Conservation (phyloP, 2,113 vertebrate genomes). For the Edolisoma coerulescens region DNA sequence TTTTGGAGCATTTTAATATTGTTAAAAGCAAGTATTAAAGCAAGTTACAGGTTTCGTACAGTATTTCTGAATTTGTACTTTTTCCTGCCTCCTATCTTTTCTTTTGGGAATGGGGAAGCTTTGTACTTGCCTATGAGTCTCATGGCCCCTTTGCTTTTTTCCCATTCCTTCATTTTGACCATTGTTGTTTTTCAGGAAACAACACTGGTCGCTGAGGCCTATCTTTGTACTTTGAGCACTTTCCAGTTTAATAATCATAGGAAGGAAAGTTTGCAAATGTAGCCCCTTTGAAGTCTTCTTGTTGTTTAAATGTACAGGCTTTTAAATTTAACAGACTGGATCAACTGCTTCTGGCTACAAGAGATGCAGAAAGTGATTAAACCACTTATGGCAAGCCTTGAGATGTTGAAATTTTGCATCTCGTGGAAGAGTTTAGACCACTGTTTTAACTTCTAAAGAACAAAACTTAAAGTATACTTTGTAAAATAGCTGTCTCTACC, state of each 20-base stretch:
- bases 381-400: neutral
- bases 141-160: neutral
- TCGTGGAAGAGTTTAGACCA: neutral
- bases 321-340: neutral
- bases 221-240: neutral
- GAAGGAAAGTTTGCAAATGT: neutral
- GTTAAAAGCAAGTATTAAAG: neutral
- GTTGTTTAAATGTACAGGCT: neutral
- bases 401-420: neutral
- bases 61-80: neutral
- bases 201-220: neutral
- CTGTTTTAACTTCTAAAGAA: neutral
- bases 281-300: neutral
- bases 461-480: neutral
- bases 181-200: neutral
- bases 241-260: neutral
- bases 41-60: neutral
- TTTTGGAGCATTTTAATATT: neutral
- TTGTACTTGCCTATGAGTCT: neutral
- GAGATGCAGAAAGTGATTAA: neutral
- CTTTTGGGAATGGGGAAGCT: neutral
- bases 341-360: neutral
- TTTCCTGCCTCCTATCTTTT: neutral
- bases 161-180: neutral
- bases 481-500: neutral